Conservation (phyloP, 2,888 invertebrate species). For the Ormyrus pomaceus region DNA sequence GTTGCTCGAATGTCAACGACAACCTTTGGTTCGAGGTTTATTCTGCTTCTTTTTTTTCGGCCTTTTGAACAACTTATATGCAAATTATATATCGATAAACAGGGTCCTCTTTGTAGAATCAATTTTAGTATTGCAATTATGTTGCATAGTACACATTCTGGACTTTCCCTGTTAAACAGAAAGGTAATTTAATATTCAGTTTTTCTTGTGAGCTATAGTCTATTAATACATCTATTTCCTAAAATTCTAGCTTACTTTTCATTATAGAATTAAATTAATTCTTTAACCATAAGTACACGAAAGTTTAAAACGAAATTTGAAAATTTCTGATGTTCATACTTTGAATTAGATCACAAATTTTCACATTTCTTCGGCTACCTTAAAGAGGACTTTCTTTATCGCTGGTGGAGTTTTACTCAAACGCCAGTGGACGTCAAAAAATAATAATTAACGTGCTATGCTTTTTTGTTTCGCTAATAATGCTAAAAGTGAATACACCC, state of each 20-base stretch:
- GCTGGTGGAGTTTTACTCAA: background rate
- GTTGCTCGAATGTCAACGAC: conserved; percentile 64
- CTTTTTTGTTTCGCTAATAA: conserved; percentile 32
- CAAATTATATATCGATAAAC: conserved; percentile 40
- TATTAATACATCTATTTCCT: background rate
- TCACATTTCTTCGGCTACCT: background rate
- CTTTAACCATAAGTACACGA: too few species aligned
- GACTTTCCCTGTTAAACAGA: background rate
- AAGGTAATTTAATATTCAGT: background rate
- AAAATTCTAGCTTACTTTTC: background rate
- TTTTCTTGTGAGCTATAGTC: background rate
- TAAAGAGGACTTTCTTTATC: conserved; percentile 8
- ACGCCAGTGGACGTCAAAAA: conserved; percentile 16
- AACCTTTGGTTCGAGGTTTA: conserved; percentile 55
- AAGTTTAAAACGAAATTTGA: too few species aligned
- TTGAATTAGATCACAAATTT: too few species aligned
- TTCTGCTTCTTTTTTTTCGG: conserved; percentile 32
- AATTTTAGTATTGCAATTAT: too few species aligned
- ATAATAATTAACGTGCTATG: conserved; percentile 14
- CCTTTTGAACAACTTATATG: conserved; percentile 16
- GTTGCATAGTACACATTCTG: background rate
- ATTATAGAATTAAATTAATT: too few species aligned
- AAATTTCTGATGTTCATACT: too few species aligned
- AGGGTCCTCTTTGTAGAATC: conserved; percentile 25
- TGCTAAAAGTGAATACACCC: conserved; percentile 11